Conservation (phyloP, 2,888 invertebrate species). For the Platycheirus albimanus region DNA sequence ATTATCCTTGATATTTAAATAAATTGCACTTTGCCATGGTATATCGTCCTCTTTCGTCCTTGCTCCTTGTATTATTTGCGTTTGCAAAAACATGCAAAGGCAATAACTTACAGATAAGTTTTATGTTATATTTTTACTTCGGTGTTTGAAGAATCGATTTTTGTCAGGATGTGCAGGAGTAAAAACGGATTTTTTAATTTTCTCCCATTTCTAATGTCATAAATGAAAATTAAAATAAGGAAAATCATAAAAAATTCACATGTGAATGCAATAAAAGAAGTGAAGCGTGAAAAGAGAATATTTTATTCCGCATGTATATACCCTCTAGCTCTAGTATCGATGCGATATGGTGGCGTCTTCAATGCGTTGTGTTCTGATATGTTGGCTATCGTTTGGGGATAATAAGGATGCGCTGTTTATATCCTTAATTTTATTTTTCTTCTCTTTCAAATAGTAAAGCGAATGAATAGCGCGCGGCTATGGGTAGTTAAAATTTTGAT, state of each 20-base stretch:
- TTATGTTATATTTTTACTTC: constrained; percentile 40
- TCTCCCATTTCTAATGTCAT: constrained; percentile 60
- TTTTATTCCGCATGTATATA: too few relatives aligned
- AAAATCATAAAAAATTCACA: constrained; percentile 64
- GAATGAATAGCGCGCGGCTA: constrained; percentile 23
- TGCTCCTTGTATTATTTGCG: constrained; percentile 29
- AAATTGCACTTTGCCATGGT: constrained; percentile 70
- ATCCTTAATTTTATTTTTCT: constrained; percentile 56
- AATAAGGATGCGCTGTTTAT: constrained; percentile 54
- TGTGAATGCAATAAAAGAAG: constrained; percentile 67
- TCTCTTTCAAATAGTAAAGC: constrained; percentile 1
- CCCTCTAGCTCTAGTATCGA: constrained; percentile 1
- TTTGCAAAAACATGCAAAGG: constrained; percentile 51
- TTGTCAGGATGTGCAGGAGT: constrained; percentile 41
- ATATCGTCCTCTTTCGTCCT: constrained; percentile 26
- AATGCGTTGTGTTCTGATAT: constrained; percentile 11
- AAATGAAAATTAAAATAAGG: constrained; percentile 62
- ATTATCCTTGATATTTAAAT: constrained; percentile 69
- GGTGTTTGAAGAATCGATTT: constrained; percentile 14
- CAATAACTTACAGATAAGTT: constrained; percentile 60
- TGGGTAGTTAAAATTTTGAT: constrained; percentile 70
- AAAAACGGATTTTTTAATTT: constrained; percentile 68
- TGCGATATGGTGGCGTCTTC: constrained; percentile 6
- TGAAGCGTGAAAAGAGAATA: constrained; percentile 64
- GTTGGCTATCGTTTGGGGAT: constrained; percentile 46